A percentile compares a stretch with the other conserved stretches of the same genome.
Conservation (phyloP, 2,113 vertebrate genomes). For the Diadophis punctatus region DNA sequence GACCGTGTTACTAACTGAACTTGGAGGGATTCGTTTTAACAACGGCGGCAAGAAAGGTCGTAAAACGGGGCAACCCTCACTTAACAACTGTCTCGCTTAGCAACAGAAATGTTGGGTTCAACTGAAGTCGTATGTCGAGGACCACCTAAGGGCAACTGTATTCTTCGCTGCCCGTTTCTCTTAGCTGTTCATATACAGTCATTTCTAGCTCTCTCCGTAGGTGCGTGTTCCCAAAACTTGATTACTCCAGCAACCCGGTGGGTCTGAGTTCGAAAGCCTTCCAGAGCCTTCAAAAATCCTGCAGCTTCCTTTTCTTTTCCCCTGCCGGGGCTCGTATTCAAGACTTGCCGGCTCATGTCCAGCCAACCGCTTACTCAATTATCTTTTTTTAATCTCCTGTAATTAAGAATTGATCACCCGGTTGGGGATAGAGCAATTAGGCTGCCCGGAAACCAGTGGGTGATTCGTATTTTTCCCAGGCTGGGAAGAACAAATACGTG, state of each 20-base stretch:
- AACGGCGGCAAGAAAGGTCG: too few species aligned
- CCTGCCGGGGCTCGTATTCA: background rate
- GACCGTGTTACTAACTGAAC: too few species aligned
- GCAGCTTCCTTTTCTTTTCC: background rate
- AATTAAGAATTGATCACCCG: constrained; percentile 6
- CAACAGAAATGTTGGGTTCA: too few species aligned
- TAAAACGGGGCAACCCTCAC: too few species aligned
- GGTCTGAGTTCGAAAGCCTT: background rate
- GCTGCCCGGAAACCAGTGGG: background rate
- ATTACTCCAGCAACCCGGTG: background rate
- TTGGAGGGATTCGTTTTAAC: too few species aligned
- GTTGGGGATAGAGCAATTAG: constrained; percentile 5
- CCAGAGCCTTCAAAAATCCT: background rate
- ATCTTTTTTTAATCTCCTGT: background rate
- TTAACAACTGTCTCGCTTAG: too few species aligned
- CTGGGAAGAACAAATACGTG: background rate
- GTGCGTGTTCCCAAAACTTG: background rate
- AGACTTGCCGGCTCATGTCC: background rate
- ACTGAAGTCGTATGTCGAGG: too few species aligned
- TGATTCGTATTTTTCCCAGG: background rate
- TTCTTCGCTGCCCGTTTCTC: background rate
- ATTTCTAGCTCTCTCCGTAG: too few species aligned
- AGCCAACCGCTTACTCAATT: background rate
- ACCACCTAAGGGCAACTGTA: background rate
- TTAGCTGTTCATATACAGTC: too few species aligned